Conservation (phyloP, 2,888 invertebrate species). For the Coelinius sp. region DNA sequence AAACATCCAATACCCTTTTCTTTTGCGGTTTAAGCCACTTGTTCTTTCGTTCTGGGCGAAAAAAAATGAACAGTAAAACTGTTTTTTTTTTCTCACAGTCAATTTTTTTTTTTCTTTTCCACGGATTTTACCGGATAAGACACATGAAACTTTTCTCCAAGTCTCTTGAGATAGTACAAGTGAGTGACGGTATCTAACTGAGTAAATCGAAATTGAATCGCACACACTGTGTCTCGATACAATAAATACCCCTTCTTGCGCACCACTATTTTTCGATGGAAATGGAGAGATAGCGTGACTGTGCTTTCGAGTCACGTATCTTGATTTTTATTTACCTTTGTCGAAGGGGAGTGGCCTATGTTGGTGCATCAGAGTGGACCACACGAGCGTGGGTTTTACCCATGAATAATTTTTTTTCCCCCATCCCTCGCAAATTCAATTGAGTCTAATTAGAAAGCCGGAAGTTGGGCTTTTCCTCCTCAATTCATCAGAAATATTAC, state of each 20-base stretch:
- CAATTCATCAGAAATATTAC: constrained; percentile 1
- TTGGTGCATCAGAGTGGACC: constrained; percentile 12
- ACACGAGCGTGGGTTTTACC: constrained; percentile 6
- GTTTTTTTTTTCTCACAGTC: neutral
- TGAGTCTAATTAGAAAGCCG: neutral
- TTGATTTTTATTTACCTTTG: neutral
- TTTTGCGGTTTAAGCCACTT: neutral
- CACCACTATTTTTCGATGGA: constrained; percentile 40
- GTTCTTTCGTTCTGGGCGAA: neutral
- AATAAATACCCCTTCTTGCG: constrained; percentile 29
- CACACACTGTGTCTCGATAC: constrained; percentile 29
- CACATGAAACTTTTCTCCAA: neutral
- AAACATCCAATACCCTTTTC: neutral
- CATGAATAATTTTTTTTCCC: neutral
- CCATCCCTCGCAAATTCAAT: neutral
- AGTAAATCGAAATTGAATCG: constrained; percentile 35
- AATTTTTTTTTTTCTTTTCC: neutral
- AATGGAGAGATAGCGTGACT: constrained; percentile 53
- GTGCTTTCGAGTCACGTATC: constrained; percentile 23
- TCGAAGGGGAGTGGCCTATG: neutral
- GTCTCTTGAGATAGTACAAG: constrained; percentile 29
- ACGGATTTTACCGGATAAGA: neutral
- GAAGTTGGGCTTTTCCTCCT: neutral
- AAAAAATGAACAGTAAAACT: neutral
- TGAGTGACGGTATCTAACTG: constrained; percentile 32